Conservation (phyloP, 2,113 vertebrate species). For the Felis chaus region DNA sequence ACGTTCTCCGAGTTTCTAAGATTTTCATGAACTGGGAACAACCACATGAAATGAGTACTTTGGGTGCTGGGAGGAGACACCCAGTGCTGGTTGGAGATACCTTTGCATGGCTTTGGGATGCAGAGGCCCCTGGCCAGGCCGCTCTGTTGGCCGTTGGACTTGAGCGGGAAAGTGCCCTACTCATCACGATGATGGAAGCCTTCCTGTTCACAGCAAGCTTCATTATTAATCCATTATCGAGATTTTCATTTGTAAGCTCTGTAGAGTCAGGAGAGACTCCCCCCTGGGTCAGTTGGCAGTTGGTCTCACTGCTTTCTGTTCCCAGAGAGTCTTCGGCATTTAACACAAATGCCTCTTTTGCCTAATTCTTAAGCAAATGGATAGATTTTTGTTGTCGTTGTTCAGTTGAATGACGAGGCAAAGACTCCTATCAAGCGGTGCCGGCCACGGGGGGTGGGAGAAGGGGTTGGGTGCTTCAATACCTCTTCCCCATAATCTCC, state of each 20-base stretch:
- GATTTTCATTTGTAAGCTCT: not conserved
- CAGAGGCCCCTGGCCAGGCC: not conserved
- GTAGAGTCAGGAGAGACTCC: not conserved
- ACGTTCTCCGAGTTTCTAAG: not conserved
- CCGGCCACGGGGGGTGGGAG: not conserved
- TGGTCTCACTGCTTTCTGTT: not conserved
- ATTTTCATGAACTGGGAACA: not conserved
- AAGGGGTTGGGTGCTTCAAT: not conserved
- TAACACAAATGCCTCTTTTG: not conserved
- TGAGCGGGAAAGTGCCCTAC: not conserved
- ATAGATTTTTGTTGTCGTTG: not conserved
- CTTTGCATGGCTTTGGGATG: not conserved
- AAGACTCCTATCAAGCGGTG: not conserved
- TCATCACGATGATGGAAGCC: not conserved
- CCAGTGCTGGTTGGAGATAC: not conserved
- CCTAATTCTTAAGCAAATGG: not conserved
- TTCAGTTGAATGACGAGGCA: not conserved
- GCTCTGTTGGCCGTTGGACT: not conserved
- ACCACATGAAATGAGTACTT: not conserved
- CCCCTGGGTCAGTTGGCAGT: not conserved
- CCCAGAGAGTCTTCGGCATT: not conserved
- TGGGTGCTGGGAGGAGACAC: not conserved
- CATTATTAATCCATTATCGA: not conserved
- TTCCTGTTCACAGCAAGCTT: not conserved
- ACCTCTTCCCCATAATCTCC: not conserved